A percentile compares a stretch with the other conserved stretches of the same genome.
These are phyloP conservation scores for Sussaba pulchella DNA, from an alignment of 2,888 invertebrate genomes.

Conservation along the genomic window DNA sequence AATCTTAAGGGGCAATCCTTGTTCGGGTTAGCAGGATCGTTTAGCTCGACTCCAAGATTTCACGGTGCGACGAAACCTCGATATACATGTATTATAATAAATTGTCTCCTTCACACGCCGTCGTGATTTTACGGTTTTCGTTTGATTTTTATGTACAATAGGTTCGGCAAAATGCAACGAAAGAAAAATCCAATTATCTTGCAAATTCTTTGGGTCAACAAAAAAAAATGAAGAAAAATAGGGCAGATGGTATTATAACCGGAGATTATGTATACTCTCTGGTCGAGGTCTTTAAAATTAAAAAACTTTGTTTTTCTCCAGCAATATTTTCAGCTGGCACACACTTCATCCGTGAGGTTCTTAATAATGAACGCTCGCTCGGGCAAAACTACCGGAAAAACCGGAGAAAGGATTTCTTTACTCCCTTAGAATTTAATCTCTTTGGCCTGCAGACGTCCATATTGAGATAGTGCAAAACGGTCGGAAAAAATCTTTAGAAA, in stretches of 20 bases:
- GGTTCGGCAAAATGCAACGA: neutral
- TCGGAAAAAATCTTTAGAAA: too few relatives aligned
- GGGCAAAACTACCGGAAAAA: constrained; percentile 12
- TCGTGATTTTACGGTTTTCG: constrained; percentile 26
- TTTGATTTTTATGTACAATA: constrained; percentile 3
- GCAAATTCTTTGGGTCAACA: neutral
- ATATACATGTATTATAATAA: constrained; percentile 25
- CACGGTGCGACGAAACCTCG: constrained; percentile 1
- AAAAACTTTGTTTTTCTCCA: constrained; percentile 34
- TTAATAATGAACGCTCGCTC: constrained; percentile 36
- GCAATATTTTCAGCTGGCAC: constrained; percentile 35
- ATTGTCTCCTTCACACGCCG: constrained; percentile 12
- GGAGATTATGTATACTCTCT: neutral
- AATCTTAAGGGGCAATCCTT: constrained; percentile 69
- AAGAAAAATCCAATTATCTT: neutral
- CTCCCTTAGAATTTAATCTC: constrained; percentile 22
- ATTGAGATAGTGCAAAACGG: constrained; percentile 34
- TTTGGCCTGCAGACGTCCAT: constrained; percentile 19
- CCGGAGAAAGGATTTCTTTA: constrained; percentile 21
- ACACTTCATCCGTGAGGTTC: constrained; percentile 9
- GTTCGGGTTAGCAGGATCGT: constrained; percentile 56
- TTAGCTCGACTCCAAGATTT: constrained; percentile 64
- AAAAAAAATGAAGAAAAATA: neutral
- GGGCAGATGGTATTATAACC: neutral
- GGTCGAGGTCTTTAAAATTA: constrained; percentile 30